Base-by-base conservation (phyloP, 2,113 vertebrate species). In the Tupaia tana region DNA sequence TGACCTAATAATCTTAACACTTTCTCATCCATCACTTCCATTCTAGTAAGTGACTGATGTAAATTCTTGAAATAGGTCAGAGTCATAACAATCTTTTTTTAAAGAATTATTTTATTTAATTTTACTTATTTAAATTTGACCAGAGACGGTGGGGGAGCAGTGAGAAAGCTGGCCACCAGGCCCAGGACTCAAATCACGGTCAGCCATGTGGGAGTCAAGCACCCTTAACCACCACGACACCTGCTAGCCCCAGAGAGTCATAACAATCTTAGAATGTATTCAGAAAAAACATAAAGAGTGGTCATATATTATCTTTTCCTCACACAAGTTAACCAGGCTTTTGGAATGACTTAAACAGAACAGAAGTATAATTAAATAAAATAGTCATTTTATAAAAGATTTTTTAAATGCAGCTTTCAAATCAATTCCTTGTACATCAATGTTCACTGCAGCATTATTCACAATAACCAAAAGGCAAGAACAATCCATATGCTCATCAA, bases 1-100 rank as follows among this genome's bases (percentile, higher is more conserved):
- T 79, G 86, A 95, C 25, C 56, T 82, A 85, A 88, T 16, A 93
- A 83, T 63, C 24, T 54, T 6, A 95, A 24, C 63, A 77, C 9
- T 69, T 93, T 69, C 54, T 64, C 20, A 24, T 74, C 70, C n/a
- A 80, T n/a, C 56, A 78, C 63, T 67, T 31, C 22, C n/a, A 64
- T 79, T 74, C 34, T 88, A 43, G 66, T 94, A 88, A 78, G 10
- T 79, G 43, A 93, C 1, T 29, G 13, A 75, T 64, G 7, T 34
- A 25, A 91, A 91, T 75, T 93, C 58, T 59, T 52, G 14, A 91
- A 86, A 54, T 14, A 58, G 18, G 24, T 71, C 43, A 73, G 61
- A 31, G 56, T 69, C 69, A 92, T 59, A n/a, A 85, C 10, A 85
- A 70, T 6, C 43, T 43, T 43, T 43, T 43, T 43, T 43, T 43